Base-by-base conservation (phyloP, 1,140 invertebrate genomes). In the Drosophila bocki region DNA sequence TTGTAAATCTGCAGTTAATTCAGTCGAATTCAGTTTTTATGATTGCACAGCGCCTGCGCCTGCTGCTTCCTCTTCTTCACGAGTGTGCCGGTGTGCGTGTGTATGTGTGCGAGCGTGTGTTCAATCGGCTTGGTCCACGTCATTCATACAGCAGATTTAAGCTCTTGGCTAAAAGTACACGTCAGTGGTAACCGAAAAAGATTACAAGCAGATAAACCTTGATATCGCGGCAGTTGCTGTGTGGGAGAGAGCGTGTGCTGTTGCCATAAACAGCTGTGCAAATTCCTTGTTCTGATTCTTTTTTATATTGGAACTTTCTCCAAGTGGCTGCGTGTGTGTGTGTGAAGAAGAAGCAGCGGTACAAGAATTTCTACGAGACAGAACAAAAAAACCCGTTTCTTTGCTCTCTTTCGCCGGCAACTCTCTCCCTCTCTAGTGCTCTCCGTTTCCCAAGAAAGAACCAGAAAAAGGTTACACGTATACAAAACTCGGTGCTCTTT, bases 391-490 rank as follows among this genome's bases (percentile, higher is more conserved):
- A 86, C 83, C 69, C 45, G 80, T 90, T 90, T 64, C 15, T 37
- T 35, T 37, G 35, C 32, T 22, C 42, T 57, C 33, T 57, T 45
- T 51, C 39, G 41, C 76, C 77, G 80, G 80, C 54, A 44, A 61
- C 47, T 51, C 48, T 12, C 35, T 33, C 26, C n/a, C 60, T 60
- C 22, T 26, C 19, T 68, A 15, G 35, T 13, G 9, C 37, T 39
- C 60, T 26, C 67, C 19, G 13, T 47, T 33, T 60, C n/a, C 19
- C 62, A n/a, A 70, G 76, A 77, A 70, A 77, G 76, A 82, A 87
- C 83, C 83, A 88, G 83, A 88, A 88, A 83, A 88, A 84, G 69
- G 78, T 90, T 88, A 88, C 84, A 88, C 84, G 84, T 88, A 90
- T 84, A 88, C 84, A 90, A 88, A 82, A 67, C 71, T 71, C 59